phyloP scores from a whole-genome alignment of 2,113 vertebrate species.

The Megaceryle maxima region DNA sequence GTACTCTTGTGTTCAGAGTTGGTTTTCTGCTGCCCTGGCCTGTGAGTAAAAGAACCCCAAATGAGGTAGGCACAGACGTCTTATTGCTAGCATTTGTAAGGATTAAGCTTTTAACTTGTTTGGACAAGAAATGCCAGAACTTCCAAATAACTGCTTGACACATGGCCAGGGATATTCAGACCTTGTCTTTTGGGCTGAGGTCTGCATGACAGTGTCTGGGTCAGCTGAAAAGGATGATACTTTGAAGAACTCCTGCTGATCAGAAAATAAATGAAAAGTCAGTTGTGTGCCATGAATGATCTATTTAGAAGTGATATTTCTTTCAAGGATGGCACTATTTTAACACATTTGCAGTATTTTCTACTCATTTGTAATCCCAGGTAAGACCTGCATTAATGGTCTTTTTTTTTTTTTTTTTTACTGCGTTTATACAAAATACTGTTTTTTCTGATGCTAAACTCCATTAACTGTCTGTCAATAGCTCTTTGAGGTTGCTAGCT shows the following conservation, averaged over 20 bases:
- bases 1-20: neutral
- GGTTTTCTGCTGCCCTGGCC: neutral
- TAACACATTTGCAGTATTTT: neutral
- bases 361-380: neutral
- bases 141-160: accelerated
- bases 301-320: neutral
- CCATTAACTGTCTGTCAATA: neutral
- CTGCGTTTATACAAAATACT: neutral
- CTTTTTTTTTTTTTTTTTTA: neutral
- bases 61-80: neutral
- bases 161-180: neutral
- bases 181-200: neutral
- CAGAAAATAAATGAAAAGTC: neutral
- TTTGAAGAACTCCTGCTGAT: neutral
- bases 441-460: neutral
- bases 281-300: neutral
- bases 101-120: neutral
- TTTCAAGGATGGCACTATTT: neutral
- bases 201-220: neutral
- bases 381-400: neutral
- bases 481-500: neutral
- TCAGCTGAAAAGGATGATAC: neutral
- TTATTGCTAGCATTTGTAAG: neutral
- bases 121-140: neutral
- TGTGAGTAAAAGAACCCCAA: neutral